Evolutionary conservation across 2,113 vertebrate genomes (phyloP).

Genomic region (Macroglossus sobrinus): DNA sequence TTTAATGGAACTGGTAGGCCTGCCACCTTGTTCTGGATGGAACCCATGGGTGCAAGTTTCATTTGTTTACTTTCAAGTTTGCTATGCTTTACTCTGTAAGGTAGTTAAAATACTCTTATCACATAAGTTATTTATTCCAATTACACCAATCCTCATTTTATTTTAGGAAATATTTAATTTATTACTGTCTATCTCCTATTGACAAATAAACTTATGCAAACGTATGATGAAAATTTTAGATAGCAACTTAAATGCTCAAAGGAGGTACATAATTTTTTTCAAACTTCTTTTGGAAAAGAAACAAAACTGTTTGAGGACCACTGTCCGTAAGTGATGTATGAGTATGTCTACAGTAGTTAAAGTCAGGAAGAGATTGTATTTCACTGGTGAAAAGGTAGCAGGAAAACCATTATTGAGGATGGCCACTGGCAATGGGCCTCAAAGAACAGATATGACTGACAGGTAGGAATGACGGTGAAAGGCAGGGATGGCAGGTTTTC

Average conservation of each 20-base stretch:
- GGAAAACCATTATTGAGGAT: background rate
- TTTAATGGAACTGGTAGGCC: background rate
- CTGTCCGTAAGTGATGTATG: fast-evolving
- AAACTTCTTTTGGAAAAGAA: background rate
- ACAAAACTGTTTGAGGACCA: background rate
- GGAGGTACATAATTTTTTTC: background rate
- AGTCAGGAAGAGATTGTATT: background rate
- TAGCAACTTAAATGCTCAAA: background rate
- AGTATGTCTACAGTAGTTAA: background rate
- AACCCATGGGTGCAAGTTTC: background rate
- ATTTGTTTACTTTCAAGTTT: background rate
- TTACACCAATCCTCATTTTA: background rate
- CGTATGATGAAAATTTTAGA: background rate
- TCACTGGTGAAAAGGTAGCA: background rate
- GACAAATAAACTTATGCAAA: background rate
- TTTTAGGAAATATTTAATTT: background rate
- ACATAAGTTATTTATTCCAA: background rate
- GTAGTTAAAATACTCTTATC: background rate
- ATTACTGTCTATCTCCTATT: background rate
- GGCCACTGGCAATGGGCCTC: background rate
- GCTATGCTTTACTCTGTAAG: background rate
- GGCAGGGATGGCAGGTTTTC: background rate
- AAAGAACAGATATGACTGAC: fast-evolving
- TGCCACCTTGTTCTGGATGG: background rate
- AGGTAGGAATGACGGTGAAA: background rate